Evolutionary conservation across 2,113 vertebrate genomes (phyloP).

Genomic region (Alouatta palliata): DNA sequence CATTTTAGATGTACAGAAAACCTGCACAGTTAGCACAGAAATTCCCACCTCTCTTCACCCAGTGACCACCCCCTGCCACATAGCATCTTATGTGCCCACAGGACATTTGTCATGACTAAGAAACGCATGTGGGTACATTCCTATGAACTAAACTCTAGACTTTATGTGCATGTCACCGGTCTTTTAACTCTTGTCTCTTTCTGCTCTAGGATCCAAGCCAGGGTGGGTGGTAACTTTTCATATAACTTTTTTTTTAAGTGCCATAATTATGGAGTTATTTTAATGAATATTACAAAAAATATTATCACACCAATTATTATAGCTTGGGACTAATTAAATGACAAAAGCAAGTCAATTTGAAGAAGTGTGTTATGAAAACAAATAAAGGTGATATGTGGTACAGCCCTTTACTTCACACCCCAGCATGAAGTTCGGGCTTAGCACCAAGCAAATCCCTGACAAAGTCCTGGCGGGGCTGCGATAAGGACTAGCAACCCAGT

Average conservation of each 20-base stretch:
- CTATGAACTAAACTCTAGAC: accelerated
- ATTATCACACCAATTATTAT: background rate
- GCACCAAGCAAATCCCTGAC: no score
- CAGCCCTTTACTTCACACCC: background rate
- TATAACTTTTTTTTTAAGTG: background rate
- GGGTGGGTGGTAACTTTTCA: background rate
- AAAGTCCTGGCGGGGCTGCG: background rate
- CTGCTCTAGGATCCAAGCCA: background rate
- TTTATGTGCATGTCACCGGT: accelerated
- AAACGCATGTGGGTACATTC: accelerated
- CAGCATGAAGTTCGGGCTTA: background rate
- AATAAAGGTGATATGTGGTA: accelerated
- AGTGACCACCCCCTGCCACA: background rate
- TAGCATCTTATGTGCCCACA: background rate
- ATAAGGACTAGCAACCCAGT: background rate
- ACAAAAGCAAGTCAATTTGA: background rate
- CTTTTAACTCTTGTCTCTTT: no score
- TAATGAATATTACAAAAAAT: background rate
- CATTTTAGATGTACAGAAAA: background rate
- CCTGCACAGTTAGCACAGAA: no score
- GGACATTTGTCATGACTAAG: accelerated
- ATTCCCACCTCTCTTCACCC: background rate
- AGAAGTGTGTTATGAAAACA: accelerated
- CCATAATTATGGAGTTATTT: background rate
- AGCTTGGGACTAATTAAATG: background rate